phyloP scores from a whole-genome alignment of 2,888 invertebrate genomes.

The Cabera pusaria region DNA sequence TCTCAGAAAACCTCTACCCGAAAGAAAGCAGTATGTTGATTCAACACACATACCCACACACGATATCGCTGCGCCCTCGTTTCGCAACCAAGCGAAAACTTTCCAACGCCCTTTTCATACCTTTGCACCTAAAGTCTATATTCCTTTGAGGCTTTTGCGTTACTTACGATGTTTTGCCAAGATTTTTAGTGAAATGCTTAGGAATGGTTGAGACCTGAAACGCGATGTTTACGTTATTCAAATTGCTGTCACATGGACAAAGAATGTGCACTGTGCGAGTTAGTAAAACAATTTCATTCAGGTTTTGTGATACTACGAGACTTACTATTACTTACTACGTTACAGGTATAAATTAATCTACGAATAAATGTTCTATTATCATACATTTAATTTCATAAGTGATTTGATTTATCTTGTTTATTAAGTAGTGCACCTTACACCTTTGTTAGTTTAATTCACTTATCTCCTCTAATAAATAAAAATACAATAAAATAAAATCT shows the following conservation, averaged over 20 bases:
- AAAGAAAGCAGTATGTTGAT: constrained; percentile 78
- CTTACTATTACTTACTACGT: too few relatives aligned
- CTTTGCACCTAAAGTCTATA: constrained; percentile 60
- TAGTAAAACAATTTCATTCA: constrained; percentile 48
- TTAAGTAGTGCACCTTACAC: too few relatives aligned
- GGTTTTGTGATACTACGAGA: constrained; percentile 20
- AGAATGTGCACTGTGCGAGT: constrained; percentile 42
- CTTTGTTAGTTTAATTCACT: too few relatives aligned
- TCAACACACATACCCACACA: constrained; percentile 69
- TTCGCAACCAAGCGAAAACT: constrained; percentile 58
- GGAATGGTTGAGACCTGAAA: constrained; percentile 66
- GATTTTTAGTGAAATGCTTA: constrained; percentile 54
- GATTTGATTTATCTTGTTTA: too few relatives aligned
- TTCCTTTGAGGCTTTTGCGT: constrained; percentile 45
- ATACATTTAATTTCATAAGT: too few relatives aligned
- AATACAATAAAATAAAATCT: too few relatives aligned
- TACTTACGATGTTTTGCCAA: constrained; percentile 43
- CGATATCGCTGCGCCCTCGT: constrained; percentile 68
- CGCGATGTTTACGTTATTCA: constrained; percentile 73
- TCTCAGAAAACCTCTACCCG: constrained; percentile 63
- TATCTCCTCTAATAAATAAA: too few relatives aligned
- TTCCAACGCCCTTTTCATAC: constrained; percentile 50
- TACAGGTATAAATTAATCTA: too few relatives aligned
- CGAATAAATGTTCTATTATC: too few relatives aligned
- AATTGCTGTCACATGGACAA: constrained; percentile 64